A percentile compares a stretch with the other conserved stretches of the same genome.
phyloP scores from a whole-genome alignment of 2,113 vertebrate species.

The Cryptomyrus ogoouensis region DNA sequence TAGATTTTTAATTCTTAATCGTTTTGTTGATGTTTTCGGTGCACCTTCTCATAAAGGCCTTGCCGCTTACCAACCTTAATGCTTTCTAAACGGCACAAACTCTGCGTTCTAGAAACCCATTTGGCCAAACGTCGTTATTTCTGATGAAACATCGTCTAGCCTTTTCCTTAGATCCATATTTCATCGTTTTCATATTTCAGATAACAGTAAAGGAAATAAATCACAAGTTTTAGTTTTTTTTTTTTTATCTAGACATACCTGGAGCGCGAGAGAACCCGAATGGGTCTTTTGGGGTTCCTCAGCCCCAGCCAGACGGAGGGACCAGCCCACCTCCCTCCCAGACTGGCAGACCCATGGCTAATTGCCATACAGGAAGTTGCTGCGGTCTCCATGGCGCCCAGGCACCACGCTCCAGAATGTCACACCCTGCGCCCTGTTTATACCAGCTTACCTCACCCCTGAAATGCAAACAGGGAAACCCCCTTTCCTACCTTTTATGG shows the following conservation, averaged over 20 bases:
- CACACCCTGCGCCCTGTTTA: neutral
- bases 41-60: neutral
- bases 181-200: neutral
- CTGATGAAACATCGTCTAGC: neutral
- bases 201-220: neutral
- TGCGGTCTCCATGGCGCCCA: neutral
- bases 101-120: neutral
- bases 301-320: neutral
- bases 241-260: neutral
- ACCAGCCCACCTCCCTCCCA: neutral
- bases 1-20: conserved; percentile 1
- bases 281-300: neutral
- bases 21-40: neutral
- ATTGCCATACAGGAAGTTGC: neutral
- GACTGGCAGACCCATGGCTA: neutral
- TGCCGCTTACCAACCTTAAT: neutral
- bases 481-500: neutral
- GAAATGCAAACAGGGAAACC: neutral
- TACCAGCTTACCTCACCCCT: neutral
- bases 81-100: neutral
- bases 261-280: neutral
- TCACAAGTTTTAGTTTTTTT: neutral
- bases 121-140: neutral
- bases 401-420: neutral
- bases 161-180: neutral